Evolutionary conservation across 2,113 vertebrate species (phyloP).

Genomic region (Camelus dromedarius): DNA sequence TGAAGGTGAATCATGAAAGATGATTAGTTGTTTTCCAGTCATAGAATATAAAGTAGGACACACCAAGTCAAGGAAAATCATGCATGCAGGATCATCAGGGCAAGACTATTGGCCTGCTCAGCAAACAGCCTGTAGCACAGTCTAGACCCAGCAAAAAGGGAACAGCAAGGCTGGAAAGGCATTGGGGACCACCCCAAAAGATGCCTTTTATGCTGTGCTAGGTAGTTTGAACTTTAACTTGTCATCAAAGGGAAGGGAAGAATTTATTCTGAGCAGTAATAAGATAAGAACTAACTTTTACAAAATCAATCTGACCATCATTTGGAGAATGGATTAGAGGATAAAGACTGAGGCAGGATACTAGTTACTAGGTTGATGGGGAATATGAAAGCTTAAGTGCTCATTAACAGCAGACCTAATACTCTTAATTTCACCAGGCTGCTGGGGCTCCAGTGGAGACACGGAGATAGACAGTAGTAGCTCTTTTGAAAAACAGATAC

Average conservation of each 20-base stretch:
- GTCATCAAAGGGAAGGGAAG: background rate
- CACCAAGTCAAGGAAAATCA: background rate
- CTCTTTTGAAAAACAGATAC: background rate
- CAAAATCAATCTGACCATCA: background rate
- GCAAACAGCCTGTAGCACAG: background rate
- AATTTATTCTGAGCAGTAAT: background rate
- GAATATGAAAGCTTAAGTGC: background rate
- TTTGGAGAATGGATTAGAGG: background rate
- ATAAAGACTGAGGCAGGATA: background rate
- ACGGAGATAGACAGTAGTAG: background rate
- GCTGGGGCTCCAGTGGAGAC: background rate
- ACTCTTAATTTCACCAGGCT: background rate
- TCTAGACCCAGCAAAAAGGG: background rate
- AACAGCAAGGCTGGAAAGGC: background rate
- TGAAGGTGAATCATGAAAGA: background rate
- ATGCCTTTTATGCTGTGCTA: background rate
- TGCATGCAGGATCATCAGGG: background rate
- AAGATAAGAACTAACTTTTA: slow-evolving; percentile 7
- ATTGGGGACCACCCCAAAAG: background rate
- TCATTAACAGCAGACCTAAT: background rate
- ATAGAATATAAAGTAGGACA: background rate
- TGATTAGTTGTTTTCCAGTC: background rate
- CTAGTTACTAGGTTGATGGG: background rate
- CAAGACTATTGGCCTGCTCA: background rate
- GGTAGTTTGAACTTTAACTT: slow-evolving; percentile 17